phyloP scores from a whole-genome alignment of 2,888 invertebrate genomes.

The Galeruca laticollis region DNA sequence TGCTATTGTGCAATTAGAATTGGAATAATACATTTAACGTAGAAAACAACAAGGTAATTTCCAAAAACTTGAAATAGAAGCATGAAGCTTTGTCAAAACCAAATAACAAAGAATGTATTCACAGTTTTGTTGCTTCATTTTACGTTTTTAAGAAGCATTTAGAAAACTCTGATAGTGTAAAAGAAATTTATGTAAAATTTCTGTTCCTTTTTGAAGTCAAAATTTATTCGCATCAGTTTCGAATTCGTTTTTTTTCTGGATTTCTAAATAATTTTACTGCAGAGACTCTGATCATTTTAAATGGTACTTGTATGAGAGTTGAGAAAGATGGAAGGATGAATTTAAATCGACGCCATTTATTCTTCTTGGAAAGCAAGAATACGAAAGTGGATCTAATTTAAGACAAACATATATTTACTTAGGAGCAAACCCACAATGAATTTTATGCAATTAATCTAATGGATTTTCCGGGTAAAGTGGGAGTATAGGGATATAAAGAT shows the following conservation, averaged over 20 bases:
- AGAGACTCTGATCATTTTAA: neutral
- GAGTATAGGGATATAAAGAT: constrained; percentile 36
- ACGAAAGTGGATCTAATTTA: constrained; percentile 36
- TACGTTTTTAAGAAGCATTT: too few relatives aligned
- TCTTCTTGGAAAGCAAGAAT: constrained; percentile 34
- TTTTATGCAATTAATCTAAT: constrained; percentile 39
- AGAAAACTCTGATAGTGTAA: too few relatives aligned
- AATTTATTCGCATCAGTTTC: neutral
- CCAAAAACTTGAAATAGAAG: too few relatives aligned
- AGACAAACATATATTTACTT: constrained; percentile 39
- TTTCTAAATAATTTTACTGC: neutral
- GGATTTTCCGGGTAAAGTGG: constrained; percentile 38
- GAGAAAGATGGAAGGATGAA: constrained; percentile 26
- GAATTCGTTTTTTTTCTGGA: neutral
- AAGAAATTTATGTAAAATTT: too few relatives aligned
- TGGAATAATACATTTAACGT: too few relatives aligned
- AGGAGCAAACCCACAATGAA: constrained; percentile 38
- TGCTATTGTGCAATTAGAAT: too few relatives aligned
- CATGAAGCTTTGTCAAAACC: too few relatives aligned
- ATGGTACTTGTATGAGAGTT: constrained; percentile 4
- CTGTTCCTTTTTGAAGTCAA: neutral
- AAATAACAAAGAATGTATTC: too few relatives aligned
- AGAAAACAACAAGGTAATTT: too few relatives aligned
- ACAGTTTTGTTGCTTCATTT: too few relatives aligned
- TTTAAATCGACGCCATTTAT: constrained; percentile 34